Evolutionary conservation across 2,113 vertebrate genomes (phyloP).

Genomic region (Charadrius vociferus): DNA sequence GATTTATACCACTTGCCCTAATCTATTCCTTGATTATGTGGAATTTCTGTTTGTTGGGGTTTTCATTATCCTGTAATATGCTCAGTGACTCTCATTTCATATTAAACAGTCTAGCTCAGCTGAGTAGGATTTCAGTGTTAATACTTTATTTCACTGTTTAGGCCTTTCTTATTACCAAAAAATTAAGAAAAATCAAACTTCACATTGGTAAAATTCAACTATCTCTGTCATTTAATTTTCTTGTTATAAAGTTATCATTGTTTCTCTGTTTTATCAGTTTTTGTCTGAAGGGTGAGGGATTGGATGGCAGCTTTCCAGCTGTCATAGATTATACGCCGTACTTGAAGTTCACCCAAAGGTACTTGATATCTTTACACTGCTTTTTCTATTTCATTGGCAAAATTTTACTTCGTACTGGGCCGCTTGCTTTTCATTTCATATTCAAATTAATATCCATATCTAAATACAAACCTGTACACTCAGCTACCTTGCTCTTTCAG

Average conservation of each 20-base stretch:
- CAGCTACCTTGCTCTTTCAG: not conserved
- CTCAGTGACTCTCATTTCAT: not conserved
- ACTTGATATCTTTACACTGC: conserved; percentile 13
- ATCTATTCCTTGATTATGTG: not conserved
- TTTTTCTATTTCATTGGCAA: not conserved
- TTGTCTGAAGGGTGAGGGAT: conserved; percentile 93
- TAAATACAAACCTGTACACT: not conserved
- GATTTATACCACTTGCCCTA: not conserved
- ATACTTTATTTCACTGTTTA: not conserved
- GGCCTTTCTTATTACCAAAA: not conserved
- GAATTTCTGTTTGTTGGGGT: not conserved
- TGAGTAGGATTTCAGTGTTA: not conserved
- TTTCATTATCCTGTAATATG: not conserved
- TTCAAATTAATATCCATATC: not conserved
- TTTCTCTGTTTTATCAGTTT: conserved; percentile 80
- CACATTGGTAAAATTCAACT: not conserved
- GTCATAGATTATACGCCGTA: conserved; percentile 98
- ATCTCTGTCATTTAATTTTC: not conserved
- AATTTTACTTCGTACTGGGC: not conserved
- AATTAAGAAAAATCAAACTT: not conserved
- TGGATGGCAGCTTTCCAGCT: conserved; percentile 89
- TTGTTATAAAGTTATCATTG: not conserved
- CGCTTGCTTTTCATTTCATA: not conserved
- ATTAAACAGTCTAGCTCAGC: not conserved
- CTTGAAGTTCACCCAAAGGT: conserved; percentile 96